Percentiles rank a stretch among this genome's conserved stretches.
phyloP scores from a whole-genome alignment of 2,797 vertebrate genomes.

The Vireo griseus region DNA sequence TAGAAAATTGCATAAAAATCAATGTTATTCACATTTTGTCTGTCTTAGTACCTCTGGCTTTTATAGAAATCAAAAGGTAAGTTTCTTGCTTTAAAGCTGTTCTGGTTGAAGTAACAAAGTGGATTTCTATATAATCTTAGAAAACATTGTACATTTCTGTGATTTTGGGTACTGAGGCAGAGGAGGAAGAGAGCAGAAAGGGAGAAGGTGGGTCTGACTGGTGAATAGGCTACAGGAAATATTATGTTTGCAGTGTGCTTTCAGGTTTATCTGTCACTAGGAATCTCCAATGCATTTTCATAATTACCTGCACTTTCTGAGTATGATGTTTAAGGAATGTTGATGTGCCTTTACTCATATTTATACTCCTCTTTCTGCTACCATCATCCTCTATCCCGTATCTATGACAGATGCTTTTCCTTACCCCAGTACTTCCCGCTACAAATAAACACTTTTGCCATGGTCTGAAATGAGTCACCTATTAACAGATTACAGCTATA shows the following conservation, averaged over 20 bases:
- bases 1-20: not conserved
- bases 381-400: not conserved
- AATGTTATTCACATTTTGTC: not conserved
- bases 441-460: constrained; percentile 11
- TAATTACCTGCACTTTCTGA: not conserved
- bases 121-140: not conserved
- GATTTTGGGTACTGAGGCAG: not conserved
- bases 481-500: constrained; percentile 57
- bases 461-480: constrained; percentile 55
- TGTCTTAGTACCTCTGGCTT: not conserved
- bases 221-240: not conserved
- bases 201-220: not conserved
- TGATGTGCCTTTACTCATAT: not conserved
- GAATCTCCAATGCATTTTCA: not conserved
- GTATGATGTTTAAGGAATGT: not conserved
- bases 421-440: not conserved
- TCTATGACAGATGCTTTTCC: not conserved
- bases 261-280: not conserved
- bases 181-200: not conserved
- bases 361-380: not conserved
- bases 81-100: not conserved
- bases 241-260: not conserved
- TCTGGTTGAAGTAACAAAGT: not conserved
- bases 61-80: not conserved
- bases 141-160: not conserved